These are phyloP conservation scores for Caenorhabditis angaria DNA, from an alignment of 2,888 invertebrate species.

Conservation along the genomic window DNA sequence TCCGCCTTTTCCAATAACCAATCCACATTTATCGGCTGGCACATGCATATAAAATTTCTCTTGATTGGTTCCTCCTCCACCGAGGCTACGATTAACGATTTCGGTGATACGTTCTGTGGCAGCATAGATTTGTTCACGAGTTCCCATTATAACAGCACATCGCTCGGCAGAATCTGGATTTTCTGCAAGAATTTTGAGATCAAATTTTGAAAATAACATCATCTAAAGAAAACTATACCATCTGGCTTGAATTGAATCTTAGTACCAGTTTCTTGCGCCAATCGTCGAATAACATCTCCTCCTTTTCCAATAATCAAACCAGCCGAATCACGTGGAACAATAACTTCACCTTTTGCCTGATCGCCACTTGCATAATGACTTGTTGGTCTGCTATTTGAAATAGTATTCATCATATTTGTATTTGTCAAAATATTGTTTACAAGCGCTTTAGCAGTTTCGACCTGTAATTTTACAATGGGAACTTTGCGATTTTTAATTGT, in stretches of 20 bases:
- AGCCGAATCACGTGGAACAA: constrained; percentile 90
- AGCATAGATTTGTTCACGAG: constrained; percentile 78
- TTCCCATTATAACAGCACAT: constrained; percentile 87
- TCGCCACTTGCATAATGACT: neutral
- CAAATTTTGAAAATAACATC: too few species aligned
- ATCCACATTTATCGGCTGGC: constrained; percentile 93
- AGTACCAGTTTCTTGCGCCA: constrained; percentile 91
- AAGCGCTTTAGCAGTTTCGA: constrained; percentile 31
- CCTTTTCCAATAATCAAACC: constrained; percentile 96
- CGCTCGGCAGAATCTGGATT: constrained; percentile 88
- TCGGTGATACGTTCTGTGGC: constrained; percentile 68
- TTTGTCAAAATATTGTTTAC: constrained; percentile 21
- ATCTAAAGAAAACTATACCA: constrained; percentile 42
- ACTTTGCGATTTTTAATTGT: constrained; percentile 47
- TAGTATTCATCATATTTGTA: neutral
- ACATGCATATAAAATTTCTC: constrained; percentile 76
- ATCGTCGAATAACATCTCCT: constrained; percentile 97
- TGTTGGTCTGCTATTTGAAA: neutral
- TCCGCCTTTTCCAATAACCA: constrained; percentile 94
- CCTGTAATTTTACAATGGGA: constrained; percentile 3
- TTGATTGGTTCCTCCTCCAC: constrained; percentile 8
- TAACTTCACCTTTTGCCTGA: constrained; percentile 74
- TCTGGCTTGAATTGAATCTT: constrained; percentile 88
- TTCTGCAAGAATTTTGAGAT: constrained; percentile 71
- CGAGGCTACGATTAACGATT: constrained; percentile 52